A percentile compares a stretch with the other conserved stretches of the same genome.
phyloP scores from a whole-genome alignment of 2,797 vertebrate species.

The Gouania willdenowi region DNA sequence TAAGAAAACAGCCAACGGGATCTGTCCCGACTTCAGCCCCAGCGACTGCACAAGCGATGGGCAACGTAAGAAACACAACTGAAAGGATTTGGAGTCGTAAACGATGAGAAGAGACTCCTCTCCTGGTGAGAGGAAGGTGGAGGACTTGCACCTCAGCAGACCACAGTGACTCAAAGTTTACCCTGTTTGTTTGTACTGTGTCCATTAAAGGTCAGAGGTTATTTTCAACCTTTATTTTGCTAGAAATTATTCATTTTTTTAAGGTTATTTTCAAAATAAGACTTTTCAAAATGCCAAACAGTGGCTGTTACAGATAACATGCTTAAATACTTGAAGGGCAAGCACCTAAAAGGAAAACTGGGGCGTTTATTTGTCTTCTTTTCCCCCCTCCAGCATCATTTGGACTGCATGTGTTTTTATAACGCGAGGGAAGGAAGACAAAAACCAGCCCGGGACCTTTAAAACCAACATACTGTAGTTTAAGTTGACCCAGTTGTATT shows the following conservation, averaged over 20 bases:
- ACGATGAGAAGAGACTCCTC: slow-evolving; percentile 53
- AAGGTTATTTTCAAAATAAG: slow-evolving; percentile 30
- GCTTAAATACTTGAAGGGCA: slow-evolving; percentile 76
- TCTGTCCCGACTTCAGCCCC: slow-evolving; percentile 94
- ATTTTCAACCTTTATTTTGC: slow-evolving; percentile 47
- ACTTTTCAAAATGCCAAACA: slow-evolving; percentile 58
- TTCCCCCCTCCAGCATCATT: slow-evolving; percentile 20
- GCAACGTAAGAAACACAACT: slow-evolving; percentile 87
- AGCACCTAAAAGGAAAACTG: slow-evolving; percentile 68
- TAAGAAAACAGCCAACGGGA: slow-evolving; percentile 81
- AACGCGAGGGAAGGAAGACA: slow-evolving; percentile 34
- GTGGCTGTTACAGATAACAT: slow-evolving; percentile 42
- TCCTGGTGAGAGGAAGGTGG: slow-evolving; percentile 76
- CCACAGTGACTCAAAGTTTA: slow-evolving; percentile 50
- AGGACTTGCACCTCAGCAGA: slow-evolving; percentile 55
- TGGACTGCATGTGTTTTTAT: slow-evolving; percentile 75
- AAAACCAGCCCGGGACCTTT: slow-evolving; percentile 30
- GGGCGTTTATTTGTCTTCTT: slow-evolving; percentile 12
- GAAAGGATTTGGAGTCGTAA: slow-evolving; percentile 37
- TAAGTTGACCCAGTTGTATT: slow-evolving; percentile 48
- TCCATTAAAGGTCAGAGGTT: slow-evolving; percentile 43
- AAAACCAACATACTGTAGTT: slow-evolving; percentile 27
- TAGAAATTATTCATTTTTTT: slow-evolving; percentile 12
- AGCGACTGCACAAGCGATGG: slow-evolving; percentile 54
- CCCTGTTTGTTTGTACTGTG: slow-evolving; percentile 50